phyloP scores from a whole-genome alignment of 2,113 vertebrate species.

The Pygoscelis adeliae region DNA sequence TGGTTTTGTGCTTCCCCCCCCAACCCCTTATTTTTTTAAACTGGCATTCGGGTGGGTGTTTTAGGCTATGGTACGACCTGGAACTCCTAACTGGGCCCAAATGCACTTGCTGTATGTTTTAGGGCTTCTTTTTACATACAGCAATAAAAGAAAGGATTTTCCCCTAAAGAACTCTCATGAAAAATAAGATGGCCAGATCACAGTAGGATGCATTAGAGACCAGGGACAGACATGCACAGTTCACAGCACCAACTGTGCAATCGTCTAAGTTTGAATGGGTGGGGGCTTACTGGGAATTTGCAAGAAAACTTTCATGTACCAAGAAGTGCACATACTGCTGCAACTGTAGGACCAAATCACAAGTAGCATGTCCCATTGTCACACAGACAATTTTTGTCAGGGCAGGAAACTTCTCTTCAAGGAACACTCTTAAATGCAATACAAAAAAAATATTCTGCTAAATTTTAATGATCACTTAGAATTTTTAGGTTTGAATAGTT shows the following conservation, averaged over 20 bases:
- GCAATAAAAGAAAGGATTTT: neutral
- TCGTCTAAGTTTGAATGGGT: neutral
- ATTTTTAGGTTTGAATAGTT: neutral
- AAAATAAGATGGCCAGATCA: neutral
- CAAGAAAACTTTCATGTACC: neutral
- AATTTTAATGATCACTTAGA: neutral
- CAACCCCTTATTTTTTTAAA: neutral
- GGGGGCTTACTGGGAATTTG: neutral
- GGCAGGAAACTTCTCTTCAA: neutral
- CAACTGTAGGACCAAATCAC: neutral
- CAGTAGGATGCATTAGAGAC: neutral
- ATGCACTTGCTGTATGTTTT: neutral
- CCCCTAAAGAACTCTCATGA: no score
- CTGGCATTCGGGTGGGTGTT: neutral
- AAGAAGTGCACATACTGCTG: neutral
- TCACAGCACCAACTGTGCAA: neutral
- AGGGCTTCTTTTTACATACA: neutral
- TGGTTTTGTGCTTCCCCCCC: neutral
- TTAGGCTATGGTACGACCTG: neutral
- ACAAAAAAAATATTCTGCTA: neutral
- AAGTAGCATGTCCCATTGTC: neutral
- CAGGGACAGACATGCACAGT: rapidly evolving
- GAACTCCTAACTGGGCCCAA: neutral
- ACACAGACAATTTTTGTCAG: neutral
- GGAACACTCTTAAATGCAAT: neutral